Conservation (phyloP, 1,140 invertebrate genomes). For the Holcopasites calliopsidis region DNA sequence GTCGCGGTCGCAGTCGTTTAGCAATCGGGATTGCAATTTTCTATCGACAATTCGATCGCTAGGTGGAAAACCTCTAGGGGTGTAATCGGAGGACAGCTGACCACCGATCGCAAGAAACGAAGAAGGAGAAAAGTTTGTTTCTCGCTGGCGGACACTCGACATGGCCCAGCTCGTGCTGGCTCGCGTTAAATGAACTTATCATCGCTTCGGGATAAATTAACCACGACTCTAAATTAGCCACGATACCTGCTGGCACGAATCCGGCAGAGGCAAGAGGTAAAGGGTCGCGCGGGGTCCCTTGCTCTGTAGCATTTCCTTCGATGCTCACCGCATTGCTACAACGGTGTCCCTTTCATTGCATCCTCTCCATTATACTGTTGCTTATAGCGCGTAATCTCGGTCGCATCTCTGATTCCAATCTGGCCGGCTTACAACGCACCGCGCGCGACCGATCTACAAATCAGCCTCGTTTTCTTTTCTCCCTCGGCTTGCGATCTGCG, state of each 20-base stretch:
- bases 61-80: too few relatives aligned
- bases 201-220: constrained; percentile 29
- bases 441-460: constrained; percentile 64
- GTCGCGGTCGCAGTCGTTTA: not conserved
- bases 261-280: constrained; percentile 11
- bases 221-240: constrained; percentile 40
- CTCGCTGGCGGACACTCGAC: not conserved
- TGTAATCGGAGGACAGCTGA: too few relatives aligned
- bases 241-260: constrained; percentile 30
- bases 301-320: constrained; percentile 30
- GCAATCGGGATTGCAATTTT: constrained; percentile 14
- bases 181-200: constrained; percentile 54
- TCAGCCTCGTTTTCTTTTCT: constrained; percentile 55
- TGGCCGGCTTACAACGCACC: constrained; percentile 56
- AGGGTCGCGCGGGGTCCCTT: not conserved
- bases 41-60: not conserved
- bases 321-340: constrained; percentile 41
- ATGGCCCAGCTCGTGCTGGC: not conserved
- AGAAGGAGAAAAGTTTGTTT: too few relatives aligned
- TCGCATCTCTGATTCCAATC: constrained; percentile 67
- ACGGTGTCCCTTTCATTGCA: constrained; percentile 62
- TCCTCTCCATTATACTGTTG: constrained; percentile 57
- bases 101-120: too few relatives aligned
- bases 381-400: constrained; percentile 61
- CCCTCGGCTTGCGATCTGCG: constrained; percentile 11